These are phyloP conservation scores for Drosophila emarginata DNA, from an alignment of 2,888 invertebrate species.

Conservation along the genomic window DNA sequence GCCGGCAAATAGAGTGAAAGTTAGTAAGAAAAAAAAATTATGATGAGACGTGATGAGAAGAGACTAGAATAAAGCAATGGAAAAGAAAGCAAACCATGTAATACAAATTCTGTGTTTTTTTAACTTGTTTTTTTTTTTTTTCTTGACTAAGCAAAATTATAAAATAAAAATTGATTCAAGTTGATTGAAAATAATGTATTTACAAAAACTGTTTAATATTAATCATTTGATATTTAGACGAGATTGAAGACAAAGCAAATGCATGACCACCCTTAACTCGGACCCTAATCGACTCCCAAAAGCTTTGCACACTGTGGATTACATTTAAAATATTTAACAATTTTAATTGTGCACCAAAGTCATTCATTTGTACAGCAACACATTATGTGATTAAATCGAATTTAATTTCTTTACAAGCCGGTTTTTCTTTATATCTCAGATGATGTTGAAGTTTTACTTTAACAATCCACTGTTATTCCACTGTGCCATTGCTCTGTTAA, in stretches of 20 bases:
- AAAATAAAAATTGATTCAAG: constrained; percentile 1
- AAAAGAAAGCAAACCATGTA: neutral
- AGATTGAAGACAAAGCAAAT: too few relatives aligned
- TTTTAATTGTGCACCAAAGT: too few relatives aligned
- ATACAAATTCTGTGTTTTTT: neutral
- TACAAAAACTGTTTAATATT: too few relatives aligned
- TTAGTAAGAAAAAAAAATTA: constrained; percentile 84
- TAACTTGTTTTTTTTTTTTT: neutral
- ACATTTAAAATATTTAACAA: too few relatives aligned
- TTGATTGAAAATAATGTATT: neutral
- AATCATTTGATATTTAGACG: too few relatives aligned
- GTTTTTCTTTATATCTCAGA: neutral
- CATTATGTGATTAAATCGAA: too few relatives aligned
- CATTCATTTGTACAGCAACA: too few relatives aligned
- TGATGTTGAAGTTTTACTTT: neutral
- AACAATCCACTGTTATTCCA: neutral
- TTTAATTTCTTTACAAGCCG: too few relatives aligned
- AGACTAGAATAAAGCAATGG: neutral
- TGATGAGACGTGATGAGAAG: neutral
- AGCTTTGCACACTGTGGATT: too few relatives aligned
- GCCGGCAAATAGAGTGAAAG: constrained; percentile 97
- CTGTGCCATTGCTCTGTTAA: neutral
- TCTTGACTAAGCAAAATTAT: neutral
- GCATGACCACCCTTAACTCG: too few relatives aligned
- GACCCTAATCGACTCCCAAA: too few relatives aligned